Evolutionary conservation across 1,140 invertebrate species (phyloP).

Genomic region (Leptinotarsa texana): DNA sequence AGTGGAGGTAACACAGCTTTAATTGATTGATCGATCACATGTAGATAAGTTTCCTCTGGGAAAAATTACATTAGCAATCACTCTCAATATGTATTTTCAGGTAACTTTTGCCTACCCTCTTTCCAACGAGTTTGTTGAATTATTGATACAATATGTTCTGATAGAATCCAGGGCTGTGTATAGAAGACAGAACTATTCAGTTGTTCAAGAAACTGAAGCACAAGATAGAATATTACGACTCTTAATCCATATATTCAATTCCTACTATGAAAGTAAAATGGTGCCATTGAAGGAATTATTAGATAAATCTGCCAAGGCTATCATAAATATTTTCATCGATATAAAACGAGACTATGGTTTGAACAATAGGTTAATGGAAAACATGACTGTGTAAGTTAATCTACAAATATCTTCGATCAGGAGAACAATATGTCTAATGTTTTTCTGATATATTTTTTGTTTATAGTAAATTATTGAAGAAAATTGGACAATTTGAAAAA

Average conservation of each 20-base stretch:
- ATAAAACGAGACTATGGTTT: constrained; percentile 8
- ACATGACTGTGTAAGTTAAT: constrained; percentile 24
- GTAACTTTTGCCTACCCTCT: constrained; percentile 15
- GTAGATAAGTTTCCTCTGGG: neutral
- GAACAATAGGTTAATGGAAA: constrained; percentile 18
- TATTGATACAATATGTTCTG: constrained; percentile 20
- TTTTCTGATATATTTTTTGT: neutral
- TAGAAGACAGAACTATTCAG: constrained; percentile 10
- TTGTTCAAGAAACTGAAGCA: neutral
- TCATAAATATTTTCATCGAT: constrained; percentile 16
- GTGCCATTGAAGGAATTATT: constrained; percentile 2
- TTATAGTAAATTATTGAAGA: constrained; percentile 22
- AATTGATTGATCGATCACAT: neutral
- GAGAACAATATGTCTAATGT: neutral
- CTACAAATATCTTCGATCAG: neutral
- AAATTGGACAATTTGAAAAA: constrained; percentile 18
- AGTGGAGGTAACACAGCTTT: neutral
- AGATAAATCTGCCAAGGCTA: neutral
- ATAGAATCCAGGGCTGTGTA: constrained; percentile 17
- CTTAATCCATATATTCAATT: constrained; percentile 10
- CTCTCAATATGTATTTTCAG: neutral
- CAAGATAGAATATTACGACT: constrained; percentile 16
- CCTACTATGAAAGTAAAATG: constrained; percentile 12
- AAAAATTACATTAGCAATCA: neutral
- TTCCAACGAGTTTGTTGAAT: constrained; percentile 9